A percentile compares a stretch with the other conserved stretches of the same genome.
These are phyloP conservation scores for Microcebus murinus DNA, from an alignment of 2,113 vertebrate species.

Conservation along the genomic window DNA sequence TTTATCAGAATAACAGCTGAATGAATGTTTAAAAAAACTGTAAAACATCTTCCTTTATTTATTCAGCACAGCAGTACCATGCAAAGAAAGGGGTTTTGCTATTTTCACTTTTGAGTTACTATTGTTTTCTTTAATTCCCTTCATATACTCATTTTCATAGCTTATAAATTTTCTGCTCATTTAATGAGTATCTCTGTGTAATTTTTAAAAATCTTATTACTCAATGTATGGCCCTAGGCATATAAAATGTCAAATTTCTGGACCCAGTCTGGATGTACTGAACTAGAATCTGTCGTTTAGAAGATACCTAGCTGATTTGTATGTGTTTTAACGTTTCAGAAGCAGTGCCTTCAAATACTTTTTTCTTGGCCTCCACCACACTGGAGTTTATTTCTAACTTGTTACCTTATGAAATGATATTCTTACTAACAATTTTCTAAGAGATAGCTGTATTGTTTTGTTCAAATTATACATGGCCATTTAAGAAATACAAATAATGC, in stretches of 20 bases:
- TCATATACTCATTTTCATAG: not conserved
- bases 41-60: not conserved
- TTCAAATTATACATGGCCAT: not conserved
- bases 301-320: not conserved
- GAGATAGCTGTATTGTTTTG: not conserved
- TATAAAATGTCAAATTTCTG: not conserved
- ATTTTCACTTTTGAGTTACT: not conserved
- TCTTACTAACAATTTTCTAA: not conserved
- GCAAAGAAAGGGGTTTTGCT: not conserved
- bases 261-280: not conserved
- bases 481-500: not conserved
- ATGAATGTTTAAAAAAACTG: not conserved
- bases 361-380: not conserved
- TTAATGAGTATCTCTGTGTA: constrained; percentile 4
- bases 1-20: not conserved
- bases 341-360: not conserved
- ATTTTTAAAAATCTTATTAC: not conserved
- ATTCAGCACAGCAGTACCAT: not conserved
- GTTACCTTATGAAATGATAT: not conserved
- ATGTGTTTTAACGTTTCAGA: not conserved
- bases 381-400: not conserved
- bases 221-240: not conserved
- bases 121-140: not conserved
- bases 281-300: not conserved
- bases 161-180: not conserved